Evolutionary conservation across 2,797 vertebrate species (phyloP).

Genomic region (Gobionotothen gibberifrons): DNA sequence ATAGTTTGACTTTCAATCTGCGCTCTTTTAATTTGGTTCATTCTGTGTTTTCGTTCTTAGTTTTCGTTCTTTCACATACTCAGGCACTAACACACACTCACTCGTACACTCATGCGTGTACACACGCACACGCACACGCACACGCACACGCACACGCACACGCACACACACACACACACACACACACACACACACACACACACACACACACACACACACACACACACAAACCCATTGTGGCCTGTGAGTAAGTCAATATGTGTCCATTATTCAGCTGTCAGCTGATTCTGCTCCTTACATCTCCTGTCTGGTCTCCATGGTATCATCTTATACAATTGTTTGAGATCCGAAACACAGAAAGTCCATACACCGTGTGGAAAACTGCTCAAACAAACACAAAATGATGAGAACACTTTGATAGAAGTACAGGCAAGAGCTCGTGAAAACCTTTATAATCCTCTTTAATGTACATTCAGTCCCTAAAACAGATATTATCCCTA

Average conservation of each 20-base stretch:
- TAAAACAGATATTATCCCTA: background rate
- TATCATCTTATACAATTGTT: conserved; percentile 46
- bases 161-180: conserved; percentile 44
- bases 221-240: conserved; percentile 55
- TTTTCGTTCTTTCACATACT: conserved; percentile 6
- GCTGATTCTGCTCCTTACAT: conserved; percentile 43
- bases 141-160: conserved; percentile 11
- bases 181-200: conserved; percentile 33
- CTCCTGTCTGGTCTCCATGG: conserved; percentile 77
- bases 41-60: conserved; percentile 12
- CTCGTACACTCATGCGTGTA: conserved; percentile 29
- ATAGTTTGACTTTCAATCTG: conserved; percentile 31
- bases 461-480: background rate
- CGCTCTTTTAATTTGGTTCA: background rate
- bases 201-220: background rate
- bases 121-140: background rate
- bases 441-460: background rate
- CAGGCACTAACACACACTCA: conserved; percentile 41
- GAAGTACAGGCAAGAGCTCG: background rate
- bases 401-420: conserved; percentile 1
- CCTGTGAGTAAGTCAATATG: conserved; percentile 86
- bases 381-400: conserved; percentile 4
- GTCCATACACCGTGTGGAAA: conserved; percentile 4
- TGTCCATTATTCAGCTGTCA: conserved; percentile 78
- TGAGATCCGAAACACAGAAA: conserved; percentile 33